Conservation (phyloP, 2,797 vertebrate species). For the Neomorphus geoffroyi region DNA sequence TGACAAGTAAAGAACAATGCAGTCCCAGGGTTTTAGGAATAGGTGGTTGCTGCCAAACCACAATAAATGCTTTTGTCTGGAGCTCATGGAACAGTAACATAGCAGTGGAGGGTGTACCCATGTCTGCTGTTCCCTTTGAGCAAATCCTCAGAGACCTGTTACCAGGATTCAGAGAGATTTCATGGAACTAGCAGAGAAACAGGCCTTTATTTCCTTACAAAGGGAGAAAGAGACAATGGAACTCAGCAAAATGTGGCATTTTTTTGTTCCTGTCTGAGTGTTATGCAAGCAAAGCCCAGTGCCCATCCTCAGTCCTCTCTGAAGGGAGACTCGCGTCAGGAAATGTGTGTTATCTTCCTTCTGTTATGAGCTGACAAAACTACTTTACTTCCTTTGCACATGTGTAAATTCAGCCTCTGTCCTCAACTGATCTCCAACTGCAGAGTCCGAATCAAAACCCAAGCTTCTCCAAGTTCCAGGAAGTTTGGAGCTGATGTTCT, state of each 20-base stretch:
- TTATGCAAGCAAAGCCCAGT: conserved; percentile 15
- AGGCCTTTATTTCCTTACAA: conserved; percentile 29
- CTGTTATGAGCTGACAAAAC: neutral
- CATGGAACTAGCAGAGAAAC: conserved; percentile 40
- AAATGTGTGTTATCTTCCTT: neutral
- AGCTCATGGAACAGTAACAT: conserved; percentile 60
- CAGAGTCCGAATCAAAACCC: neutral
- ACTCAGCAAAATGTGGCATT: neutral
- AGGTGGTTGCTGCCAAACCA: conserved; percentile 58
- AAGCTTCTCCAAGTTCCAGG: neutral
- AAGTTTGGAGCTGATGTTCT: neutral
- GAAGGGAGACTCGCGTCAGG: neutral
- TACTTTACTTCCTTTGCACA: neutral
- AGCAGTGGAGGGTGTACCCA: conserved; percentile 62
- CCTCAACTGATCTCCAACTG: neutral
- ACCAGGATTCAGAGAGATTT: conserved; percentile 34
- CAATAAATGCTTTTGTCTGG: conserved; percentile 66
- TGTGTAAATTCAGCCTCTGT: neutral
- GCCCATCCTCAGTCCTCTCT: neutral
- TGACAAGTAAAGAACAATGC: conserved; percentile 52
- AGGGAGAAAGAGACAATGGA: conserved; percentile 41
- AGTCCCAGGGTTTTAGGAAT: conserved; percentile 43
- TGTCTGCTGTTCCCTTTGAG: conserved; percentile 45
- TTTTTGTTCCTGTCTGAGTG: neutral
- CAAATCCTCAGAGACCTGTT: conserved; percentile 49